A percentile compares a stretch with the other conserved stretches of the same genome.
phyloP scores from a whole-genome alignment of 2,888 invertebrate genomes.

The Spodoptera littoralis region DNA sequence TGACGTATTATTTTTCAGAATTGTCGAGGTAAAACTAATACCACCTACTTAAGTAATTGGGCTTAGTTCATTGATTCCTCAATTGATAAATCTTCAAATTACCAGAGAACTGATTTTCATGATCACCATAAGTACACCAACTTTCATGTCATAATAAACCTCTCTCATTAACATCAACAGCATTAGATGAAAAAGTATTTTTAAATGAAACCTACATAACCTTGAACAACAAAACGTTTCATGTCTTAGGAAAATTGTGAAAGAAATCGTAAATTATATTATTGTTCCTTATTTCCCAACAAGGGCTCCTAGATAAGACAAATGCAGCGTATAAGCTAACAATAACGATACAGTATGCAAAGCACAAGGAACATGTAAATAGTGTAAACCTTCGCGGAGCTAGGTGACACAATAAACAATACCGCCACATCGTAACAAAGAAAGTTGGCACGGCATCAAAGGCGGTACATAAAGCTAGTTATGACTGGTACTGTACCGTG shows the following conservation, averaged over 20 bases:
- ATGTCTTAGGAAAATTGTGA: not conserved
- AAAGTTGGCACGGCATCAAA: conserved; percentile 57
- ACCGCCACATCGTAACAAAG: conserved; percentile 43
- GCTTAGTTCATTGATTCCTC: too few relatives aligned
- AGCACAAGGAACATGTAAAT: conserved; percentile 36
- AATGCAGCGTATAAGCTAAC: conserved; percentile 5
- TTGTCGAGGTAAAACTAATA: conserved; percentile 4
- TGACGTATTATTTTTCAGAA: conserved; percentile 10
- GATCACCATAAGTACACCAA: too few relatives aligned
- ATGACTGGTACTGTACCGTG: conserved; percentile 73
- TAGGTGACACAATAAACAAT: conserved; percentile 55
- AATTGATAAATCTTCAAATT: too few relatives aligned
- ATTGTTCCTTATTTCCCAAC: not conserved
- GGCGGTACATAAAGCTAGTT: conserved; percentile 29
- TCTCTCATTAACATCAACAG: too few relatives aligned
- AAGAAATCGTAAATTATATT: not conserved
- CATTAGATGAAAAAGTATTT: too few relatives aligned
- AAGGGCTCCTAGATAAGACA: conserved; percentile 13
- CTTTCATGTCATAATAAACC: too few relatives aligned
- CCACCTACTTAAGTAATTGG: too few relatives aligned
- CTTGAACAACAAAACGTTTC: not conserved
- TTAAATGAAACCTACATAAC: not conserved
- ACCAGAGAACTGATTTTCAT: too few relatives aligned
- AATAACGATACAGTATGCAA: conserved; percentile 15
- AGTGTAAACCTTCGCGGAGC: conserved; percentile 42